Base-by-base conservation (phyloP, 2,797 vertebrate species). In the Enoplosus armatus region DNA sequence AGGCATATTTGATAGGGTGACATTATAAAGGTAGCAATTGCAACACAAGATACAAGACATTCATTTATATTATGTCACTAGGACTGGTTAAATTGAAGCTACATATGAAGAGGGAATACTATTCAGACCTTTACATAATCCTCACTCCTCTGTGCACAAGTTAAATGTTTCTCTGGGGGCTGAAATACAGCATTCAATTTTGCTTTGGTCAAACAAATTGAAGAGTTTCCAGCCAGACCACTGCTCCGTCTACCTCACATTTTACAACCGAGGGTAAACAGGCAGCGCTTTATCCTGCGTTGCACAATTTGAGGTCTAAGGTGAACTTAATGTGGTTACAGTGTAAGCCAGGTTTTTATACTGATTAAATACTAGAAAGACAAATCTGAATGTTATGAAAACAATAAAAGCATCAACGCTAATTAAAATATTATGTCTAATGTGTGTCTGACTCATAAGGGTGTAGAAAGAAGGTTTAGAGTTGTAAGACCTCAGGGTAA, bases 241-340 rank as follows among this genome's bases (percentile, higher is more conserved):
- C 15, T 1, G 9, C 56, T 26, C 37, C 5, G 3, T 51, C 26
- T 41, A 20, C n/a, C 3, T 26, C 4, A 65, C 3, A 43, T 73
- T 77, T 80, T 53, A 54, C n/a, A 62, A 29, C 31, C 22, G 3
- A 6, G 27, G 10, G n/a, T 39, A 24, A 53, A 54, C 54, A 66
- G 18, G 22, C 29, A 47, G 41, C 47, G 35, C 27, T 55, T 48
- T 54, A 61, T 64, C 47, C 31, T 35, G 22, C 77, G 27, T 77
- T 75, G 26, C 35, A 48, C 47, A 81, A 45, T 51, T 16, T 62
- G 24, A 54, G 20, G 45, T 77, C 54, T 12, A 53, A 70, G 39
- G 56, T 37, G n/a, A 61, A 26, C 31, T 20, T 18, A 1, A 27
- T 59, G 53, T 53, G 51, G 26, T 65, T 15, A 48, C 20, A 59